Base-by-base conservation (phyloP, 2,113 vertebrate species). In the Neogobius melanostomus region DNA sequence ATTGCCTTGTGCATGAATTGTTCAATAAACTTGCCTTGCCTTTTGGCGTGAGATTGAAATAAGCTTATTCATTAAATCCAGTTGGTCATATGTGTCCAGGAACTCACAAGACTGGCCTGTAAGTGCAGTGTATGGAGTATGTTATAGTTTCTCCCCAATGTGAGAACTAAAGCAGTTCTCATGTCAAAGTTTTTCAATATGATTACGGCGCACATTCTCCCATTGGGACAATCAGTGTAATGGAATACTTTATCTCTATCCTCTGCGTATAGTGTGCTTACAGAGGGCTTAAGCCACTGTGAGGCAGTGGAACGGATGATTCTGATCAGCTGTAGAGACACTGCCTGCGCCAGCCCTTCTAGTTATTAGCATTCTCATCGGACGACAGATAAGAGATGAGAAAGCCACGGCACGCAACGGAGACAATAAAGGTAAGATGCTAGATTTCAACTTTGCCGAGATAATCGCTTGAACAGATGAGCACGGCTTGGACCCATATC, bases 371-470 rank as follows among this genome's bases (percentile, higher is more conserved):
- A 75, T 68, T 65, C 17, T 74, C 69, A 46, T 56, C 62, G 6
- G 77, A 57, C 42, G 48, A 3, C 4, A 76, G 78, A 78, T 77
- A 68, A 76, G 72, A 80, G 74, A 82, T 68, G 72, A 73, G 28
- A 45, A 74, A 81, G 51, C 72, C 68, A 54, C 15, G 64, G 76
- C 63, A 62, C 75, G 64, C 53, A 61, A 46, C 16, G 48, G 74
- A 87, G 81, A 83, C 77, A 82, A 87, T 79, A 85, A 88, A 87
- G 82, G 77, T 83, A 76, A 81, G 77, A 82, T 82, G 81, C 17
- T n/a, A 82, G 67, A 85, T 80, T 83, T 77, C 43, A 66, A 68
- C 66, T 67, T 3, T 28, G 15, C 80, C 48, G 74, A 80, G 75
- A 80, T 86, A 82, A 86, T 86, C 79, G 62, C 74, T 71, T 75